A percentile compares a stretch with the other conserved stretches of the same genome.
phyloP scores from a whole-genome alignment of 1,140 invertebrate species.

The Drosophila sucinea region DNA sequence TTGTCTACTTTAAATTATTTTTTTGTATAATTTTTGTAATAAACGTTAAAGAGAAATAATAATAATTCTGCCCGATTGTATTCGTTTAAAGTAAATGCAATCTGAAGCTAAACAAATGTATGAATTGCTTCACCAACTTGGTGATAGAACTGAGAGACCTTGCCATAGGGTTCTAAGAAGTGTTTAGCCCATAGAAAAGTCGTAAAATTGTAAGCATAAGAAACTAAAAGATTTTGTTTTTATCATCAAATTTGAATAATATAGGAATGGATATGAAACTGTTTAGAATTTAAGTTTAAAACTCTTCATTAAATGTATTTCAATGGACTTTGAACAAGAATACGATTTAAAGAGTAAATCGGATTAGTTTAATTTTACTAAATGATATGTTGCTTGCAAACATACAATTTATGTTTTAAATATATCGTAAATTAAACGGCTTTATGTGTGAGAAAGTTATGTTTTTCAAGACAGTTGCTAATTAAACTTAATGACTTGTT shows the following conservation, averaged over 20 bases:
- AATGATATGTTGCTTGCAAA: not conserved
- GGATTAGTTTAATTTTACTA: not conserved
- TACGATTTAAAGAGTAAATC: not conserved
- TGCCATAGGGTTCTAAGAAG: conserved; percentile 27
- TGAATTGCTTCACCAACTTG: not conserved
- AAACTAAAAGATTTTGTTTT: conserved; percentile 61
- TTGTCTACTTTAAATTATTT: no score
- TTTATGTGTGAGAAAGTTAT: not conserved
- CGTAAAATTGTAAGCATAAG: conserved; percentile 58
- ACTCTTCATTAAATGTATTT: not conserved
- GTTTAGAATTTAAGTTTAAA: not conserved
- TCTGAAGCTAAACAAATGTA: no score
- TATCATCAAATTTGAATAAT: conserved; percentile 40
- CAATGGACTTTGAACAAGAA: not conserved
- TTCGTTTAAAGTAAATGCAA: no score
- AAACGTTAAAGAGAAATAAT: no score
- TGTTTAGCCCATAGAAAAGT: conserved; percentile 56
- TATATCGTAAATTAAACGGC: not conserved
- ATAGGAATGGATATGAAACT: conserved; percentile 4
- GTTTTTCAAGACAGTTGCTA: not conserved
- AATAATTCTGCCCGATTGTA: no score
- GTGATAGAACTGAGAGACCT: not conserved
- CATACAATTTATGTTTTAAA: not conserved
- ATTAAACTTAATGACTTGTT: not conserved
- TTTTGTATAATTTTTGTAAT: no score